Conservation (phyloP, 2,113 vertebrate species). For the Orientallactaga bullata region DNA sequence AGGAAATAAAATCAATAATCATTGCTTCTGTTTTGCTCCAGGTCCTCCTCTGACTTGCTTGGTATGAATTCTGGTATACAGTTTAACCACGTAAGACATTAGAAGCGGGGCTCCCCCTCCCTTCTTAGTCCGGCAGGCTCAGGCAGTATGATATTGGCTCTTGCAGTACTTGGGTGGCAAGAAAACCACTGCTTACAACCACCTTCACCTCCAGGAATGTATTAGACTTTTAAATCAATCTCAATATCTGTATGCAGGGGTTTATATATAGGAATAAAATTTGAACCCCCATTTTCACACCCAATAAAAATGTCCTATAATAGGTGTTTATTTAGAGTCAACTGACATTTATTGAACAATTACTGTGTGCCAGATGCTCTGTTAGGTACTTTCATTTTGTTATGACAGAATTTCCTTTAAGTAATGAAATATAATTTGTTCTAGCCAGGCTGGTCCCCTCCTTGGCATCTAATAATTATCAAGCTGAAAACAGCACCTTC, state of each 20-base stretch:
- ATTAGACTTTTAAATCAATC: slow-evolving; percentile 72
- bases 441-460: slow-evolving; percentile 11
- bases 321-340: slow-evolving; percentile 77
- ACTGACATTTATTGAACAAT: slow-evolving; percentile 79
- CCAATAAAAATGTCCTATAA: slow-evolving; percentile 76
- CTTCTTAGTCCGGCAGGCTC: neutral
- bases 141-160: neutral
- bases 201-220: slow-evolving; percentile 63
- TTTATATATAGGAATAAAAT: slow-evolving; percentile 78
- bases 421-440: slow-evolving; percentile 71
- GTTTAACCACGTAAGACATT: neutral
- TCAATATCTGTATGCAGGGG: slow-evolving; percentile 72
- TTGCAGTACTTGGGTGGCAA: slow-evolving; percentile 54
- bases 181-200: slow-evolving; percentile 52
- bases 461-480: slow-evolving; percentile 34
- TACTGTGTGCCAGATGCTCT: slow-evolving; percentile 70
- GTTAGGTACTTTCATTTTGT: slow-evolving; percentile 62
- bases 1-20: slow-evolving; percentile 23
- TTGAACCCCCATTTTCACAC: slow-evolving; percentile 74
- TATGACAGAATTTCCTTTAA: slow-evolving; percentile 55
- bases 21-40: neutral
- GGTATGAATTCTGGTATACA: neutral
- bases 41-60: slow-evolving; percentile 25
- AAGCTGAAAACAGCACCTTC: slow-evolving; percentile 18
- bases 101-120: neutral